Conservation (phyloP, 2,888 invertebrate species). For the Bombylius discolor region DNA sequence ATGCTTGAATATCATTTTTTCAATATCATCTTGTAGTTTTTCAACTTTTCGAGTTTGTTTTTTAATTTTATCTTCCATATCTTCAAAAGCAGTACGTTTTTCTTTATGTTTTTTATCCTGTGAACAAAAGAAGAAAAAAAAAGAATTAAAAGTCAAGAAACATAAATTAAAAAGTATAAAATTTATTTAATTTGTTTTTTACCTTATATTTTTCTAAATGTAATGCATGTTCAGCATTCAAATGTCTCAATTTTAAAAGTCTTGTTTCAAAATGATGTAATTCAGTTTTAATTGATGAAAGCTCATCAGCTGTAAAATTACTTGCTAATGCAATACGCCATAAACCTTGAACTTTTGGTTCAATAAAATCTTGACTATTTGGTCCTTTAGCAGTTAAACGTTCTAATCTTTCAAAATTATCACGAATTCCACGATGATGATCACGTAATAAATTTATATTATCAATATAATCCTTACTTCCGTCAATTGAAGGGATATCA, state of each 20-base stretch:
- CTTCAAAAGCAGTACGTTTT: conserved; percentile 48
- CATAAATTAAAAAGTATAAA: not conserved
- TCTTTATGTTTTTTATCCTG: conserved; percentile 47
- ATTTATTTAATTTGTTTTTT: not conserved
- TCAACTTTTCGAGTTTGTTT: conserved; percentile 75
- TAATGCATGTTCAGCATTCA: conserved; percentile 69
- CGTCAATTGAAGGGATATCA: conserved; percentile 34
- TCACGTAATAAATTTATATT: conserved; percentile 60
- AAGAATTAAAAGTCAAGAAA: not conserved
- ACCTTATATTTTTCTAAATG: conserved; percentile 54
- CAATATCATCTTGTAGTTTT: conserved; percentile 68
- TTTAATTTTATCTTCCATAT: conserved; percentile 65
- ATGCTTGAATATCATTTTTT: conserved; percentile 65
- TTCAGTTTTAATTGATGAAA: conserved; percentile 75
- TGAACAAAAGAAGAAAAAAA: conserved; percentile 1
- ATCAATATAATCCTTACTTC: conserved; percentile 44
- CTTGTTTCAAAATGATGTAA: conserved; percentile 67
- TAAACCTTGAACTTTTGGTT: conserved; percentile 78
- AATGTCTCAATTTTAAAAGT: conserved; percentile 64
- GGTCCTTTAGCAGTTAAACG: conserved; percentile 62
- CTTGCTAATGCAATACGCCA: conserved; percentile 72
- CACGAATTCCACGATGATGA: conserved; percentile 60
- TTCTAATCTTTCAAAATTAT: conserved; percentile 65
- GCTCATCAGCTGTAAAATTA: conserved; percentile 69
- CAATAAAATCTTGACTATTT: conserved; percentile 73